phyloP scores from a whole-genome alignment of 2,113 vertebrate species.

The Nerophis ophidion region DNA sequence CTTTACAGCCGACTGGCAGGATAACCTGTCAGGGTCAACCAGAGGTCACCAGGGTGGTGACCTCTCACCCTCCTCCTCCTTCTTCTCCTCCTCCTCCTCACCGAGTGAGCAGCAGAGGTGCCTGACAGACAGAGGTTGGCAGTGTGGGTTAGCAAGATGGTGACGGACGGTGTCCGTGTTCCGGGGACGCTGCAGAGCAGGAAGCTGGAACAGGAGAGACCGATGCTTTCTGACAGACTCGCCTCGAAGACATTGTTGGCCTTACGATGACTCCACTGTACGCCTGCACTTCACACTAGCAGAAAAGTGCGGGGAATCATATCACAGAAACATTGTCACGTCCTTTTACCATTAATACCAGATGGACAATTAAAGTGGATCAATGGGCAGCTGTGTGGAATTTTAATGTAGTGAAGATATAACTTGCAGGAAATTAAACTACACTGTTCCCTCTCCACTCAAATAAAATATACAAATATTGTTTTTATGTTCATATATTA shows the following conservation, averaged over 20 bases:
- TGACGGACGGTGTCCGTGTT: constrained; percentile 24
- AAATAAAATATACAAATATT: too few relatives aligned
- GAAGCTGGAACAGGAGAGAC: constrained; percentile 21
- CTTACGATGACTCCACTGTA: constrained; percentile 66
- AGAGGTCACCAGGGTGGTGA: constrained; percentile 35
- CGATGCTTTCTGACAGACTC: constrained; percentile 60
- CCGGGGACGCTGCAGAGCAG: constrained; percentile 20
- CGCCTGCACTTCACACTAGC: constrained; percentile 43
- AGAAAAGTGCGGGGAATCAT: constrained; percentile 12
- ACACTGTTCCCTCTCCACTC: too few relatives aligned
- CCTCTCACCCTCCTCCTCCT: neutral
- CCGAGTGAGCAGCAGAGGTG: neutral
- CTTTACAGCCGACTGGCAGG: constrained; percentile 52
- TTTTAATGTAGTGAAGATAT: too few relatives aligned
- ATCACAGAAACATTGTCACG: neutral
- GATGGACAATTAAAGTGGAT: too few relatives aligned
- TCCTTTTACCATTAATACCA: too few relatives aligned
- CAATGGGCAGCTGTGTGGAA: too few relatives aligned
- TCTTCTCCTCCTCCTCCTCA: neutral
- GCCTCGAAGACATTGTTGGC: constrained; percentile 63
- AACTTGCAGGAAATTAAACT: too few relatives aligned
- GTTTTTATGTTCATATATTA: too few relatives aligned
- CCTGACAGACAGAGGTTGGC: neutral
- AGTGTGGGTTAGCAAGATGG: neutral
- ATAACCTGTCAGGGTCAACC: constrained; percentile 55